A percentile compares a stretch with the other conserved stretches of the same genome.
Conservation (phyloP, 1,140 invertebrate genomes). For the Drosophila ficusphila region DNA sequence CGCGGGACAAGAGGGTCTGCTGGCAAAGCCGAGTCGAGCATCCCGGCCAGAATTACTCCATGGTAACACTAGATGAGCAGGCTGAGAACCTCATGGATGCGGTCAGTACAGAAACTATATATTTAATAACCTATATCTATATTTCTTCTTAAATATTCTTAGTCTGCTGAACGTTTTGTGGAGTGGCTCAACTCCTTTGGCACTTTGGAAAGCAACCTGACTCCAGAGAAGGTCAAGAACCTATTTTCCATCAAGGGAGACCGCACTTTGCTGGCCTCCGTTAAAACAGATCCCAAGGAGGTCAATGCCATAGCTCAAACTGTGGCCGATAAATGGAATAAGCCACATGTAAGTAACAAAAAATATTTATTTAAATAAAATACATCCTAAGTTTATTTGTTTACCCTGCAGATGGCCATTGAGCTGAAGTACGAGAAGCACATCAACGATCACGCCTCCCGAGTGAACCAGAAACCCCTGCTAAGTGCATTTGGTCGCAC, state of each 20-base stretch:
- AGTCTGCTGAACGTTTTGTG: slow-evolving; percentile 80
- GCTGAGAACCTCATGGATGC: slow-evolving; percentile 82
- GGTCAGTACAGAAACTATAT: slow-evolving; percentile 28
- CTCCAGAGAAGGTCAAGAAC: slow-evolving; percentile 74
- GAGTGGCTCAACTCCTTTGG: slow-evolving; percentile 76
- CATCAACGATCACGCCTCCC: slow-evolving; percentile 60
- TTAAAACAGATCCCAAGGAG: slow-evolving; percentile 80
- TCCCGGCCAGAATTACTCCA: slow-evolving; percentile 39
- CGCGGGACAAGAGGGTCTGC: slow-evolving; percentile 51
- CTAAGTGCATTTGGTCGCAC: slow-evolving; percentile 78
- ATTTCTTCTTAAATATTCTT: neutral
- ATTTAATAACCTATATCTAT: neutral
- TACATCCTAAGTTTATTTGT: neutral
- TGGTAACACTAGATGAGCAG: slow-evolving; percentile 71
- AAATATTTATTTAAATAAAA: neutral
- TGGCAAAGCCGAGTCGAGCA: slow-evolving; percentile 57
- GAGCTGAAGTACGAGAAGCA: slow-evolving; percentile 78
- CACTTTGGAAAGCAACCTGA: slow-evolving; percentile 64
- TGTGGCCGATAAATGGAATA: slow-evolving; percentile 80
- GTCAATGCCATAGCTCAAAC: slow-evolving; percentile 79
- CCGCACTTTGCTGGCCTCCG: slow-evolving; percentile 69
- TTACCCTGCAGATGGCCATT: slow-evolving; percentile 65
- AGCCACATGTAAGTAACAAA: slow-evolving; percentile 60
- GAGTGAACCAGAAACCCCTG: slow-evolving; percentile 40
- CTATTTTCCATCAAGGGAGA: slow-evolving; percentile 80